A percentile compares a stretch with the other conserved stretches of the same genome.
These are phyloP conservation scores for Luffia ferchaultella DNA, from an alignment of 2,888 invertebrate species.

Conservation along the genomic window DNA sequence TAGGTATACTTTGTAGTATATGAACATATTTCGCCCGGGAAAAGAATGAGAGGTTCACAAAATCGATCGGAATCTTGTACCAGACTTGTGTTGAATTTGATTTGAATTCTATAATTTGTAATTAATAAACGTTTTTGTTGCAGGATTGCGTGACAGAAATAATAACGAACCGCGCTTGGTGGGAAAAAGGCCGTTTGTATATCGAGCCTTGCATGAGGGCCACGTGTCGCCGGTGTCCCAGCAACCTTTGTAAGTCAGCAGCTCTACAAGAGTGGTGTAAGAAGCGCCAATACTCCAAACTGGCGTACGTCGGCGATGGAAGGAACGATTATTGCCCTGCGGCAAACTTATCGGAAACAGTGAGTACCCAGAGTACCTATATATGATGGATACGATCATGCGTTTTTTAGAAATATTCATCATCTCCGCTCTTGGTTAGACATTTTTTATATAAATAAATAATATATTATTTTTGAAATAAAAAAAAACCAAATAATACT, in stretches of 20 bases:
- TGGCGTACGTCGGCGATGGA: slow-evolving; percentile 45
- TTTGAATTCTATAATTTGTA: too few relatives aligned
- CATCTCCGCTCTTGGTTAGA: background rate
- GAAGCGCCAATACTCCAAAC: slow-evolving; percentile 18
- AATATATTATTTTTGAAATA: background rate
- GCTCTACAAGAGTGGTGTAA: slow-evolving; percentile 39
- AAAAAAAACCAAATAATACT: too few relatives aligned
- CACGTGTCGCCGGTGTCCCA: slow-evolving; percentile 35
- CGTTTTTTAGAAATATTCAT: background rate
- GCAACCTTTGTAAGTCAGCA: slow-evolving; percentile 48
- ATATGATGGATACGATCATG: background rate
- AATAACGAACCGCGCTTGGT: slow-evolving; percentile 47
- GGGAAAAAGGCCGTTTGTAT: slow-evolving; percentile 35
- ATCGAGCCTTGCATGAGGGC: slow-evolving; percentile 48
- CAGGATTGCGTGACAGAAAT: slow-evolving; percentile 39
- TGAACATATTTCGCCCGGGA: too few relatives aligned
- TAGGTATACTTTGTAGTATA: too few relatives aligned
- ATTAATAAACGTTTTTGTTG: too few relatives aligned
- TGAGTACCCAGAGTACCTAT: slow-evolving; percentile 22
- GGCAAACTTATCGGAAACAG: slow-evolving; percentile 29
- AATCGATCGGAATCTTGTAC: too few relatives aligned
- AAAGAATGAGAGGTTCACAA: too few relatives aligned
- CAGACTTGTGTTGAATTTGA: too few relatives aligned
- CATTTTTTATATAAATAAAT: background rate
- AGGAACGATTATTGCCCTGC: slow-evolving; percentile 50